phyloP scores from a whole-genome alignment of 1,140 invertebrate species.

The Globodera rostochiensis region DNA sequence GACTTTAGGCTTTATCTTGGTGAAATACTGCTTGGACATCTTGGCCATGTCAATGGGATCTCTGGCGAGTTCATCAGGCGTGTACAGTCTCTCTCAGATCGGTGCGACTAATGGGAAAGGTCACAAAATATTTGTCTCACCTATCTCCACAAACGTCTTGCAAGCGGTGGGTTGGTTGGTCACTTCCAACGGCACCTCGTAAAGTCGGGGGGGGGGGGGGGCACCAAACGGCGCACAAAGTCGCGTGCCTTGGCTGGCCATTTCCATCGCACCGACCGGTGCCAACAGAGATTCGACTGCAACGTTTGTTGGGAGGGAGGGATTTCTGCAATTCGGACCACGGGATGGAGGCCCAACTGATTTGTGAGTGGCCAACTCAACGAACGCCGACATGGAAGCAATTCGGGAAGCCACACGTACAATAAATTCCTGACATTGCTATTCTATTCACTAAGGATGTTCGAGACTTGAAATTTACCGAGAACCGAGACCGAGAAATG shows the following conservation, averaged over 20 bases:
- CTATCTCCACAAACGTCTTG: conserved; percentile 36
- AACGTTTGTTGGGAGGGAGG: conserved; percentile 38
- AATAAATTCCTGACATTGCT: conserved; percentile 45
- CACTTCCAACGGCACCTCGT: conserved; percentile 48
- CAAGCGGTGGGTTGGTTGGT: conserved; percentile 46
- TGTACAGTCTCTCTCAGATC: conserved; percentile 45
- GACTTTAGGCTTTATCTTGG: conserved; percentile 47
- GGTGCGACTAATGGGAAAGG: conserved; percentile 32
- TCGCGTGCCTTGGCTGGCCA: conserved; percentile 31
- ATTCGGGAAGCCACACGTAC: conserved; percentile 32
- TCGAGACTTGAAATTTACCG: too few relatives aligned
- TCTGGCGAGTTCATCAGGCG: conserved; percentile 41
- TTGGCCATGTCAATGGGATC: conserved; percentile 57
- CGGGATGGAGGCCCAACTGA: conserved; percentile 44
- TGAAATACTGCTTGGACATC: conserved; percentile 48
- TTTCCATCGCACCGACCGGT: conserved; percentile 33
- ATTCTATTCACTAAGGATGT: too few relatives aligned
- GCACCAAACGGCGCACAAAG: conserved; percentile 41
- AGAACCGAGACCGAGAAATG: too few relatives aligned
- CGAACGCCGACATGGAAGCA: conserved; percentile 3
- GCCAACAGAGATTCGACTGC: conserved; percentile 32
- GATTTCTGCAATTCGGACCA: conserved; percentile 51
- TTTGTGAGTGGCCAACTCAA: conserved; percentile 34
- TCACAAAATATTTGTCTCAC: conserved; percentile 29
- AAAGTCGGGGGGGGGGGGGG: conserved; percentile 43